These are phyloP conservation scores for Agriotes lineatus DNA, from an alignment of 2,888 invertebrate species.

Conservation along the genomic window DNA sequence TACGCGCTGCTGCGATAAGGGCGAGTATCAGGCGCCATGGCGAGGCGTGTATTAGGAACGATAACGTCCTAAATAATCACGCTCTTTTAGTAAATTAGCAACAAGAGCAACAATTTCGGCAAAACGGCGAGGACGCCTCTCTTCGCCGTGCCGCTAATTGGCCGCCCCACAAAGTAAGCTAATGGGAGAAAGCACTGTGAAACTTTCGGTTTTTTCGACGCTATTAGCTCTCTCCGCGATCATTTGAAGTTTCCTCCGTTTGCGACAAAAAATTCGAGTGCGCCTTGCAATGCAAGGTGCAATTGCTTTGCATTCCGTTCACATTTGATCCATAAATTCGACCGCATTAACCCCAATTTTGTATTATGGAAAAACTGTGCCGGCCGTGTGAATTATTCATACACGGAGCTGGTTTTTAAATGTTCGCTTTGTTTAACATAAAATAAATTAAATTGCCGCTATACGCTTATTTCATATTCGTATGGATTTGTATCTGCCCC, in stretches of 20 bases:
- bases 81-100: conserved; percentile 7
- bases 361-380: too few species aligned
- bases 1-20: conserved; percentile 10
- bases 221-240: not conserved
- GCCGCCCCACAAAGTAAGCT: not conserved
- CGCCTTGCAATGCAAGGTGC: too few species aligned
- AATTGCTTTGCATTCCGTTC: too few species aligned
- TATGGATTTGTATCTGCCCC: too few species aligned
- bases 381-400: too few species aligned
- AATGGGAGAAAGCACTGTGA: conserved; percentile 18
- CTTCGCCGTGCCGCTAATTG: not conserved
- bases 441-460: too few species aligned
- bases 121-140: not conserved
- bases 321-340: too few species aligned
- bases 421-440: too few species aligned
- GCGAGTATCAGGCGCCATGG: conserved; percentile 4
- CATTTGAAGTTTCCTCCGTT: not conserved
- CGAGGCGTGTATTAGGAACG: conserved; percentile 14
- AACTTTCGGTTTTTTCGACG: conserved; percentile 8
- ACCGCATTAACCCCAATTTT: too few species aligned
- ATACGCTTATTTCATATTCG: too few species aligned
- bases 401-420: too few species aligned
- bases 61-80: conserved; percentile 15
- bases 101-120: not conserved
- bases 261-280: not conserved